phyloP scores from a whole-genome alignment of 2,113 vertebrate genomes.

The Rhadina sibilatrix region DNA sequence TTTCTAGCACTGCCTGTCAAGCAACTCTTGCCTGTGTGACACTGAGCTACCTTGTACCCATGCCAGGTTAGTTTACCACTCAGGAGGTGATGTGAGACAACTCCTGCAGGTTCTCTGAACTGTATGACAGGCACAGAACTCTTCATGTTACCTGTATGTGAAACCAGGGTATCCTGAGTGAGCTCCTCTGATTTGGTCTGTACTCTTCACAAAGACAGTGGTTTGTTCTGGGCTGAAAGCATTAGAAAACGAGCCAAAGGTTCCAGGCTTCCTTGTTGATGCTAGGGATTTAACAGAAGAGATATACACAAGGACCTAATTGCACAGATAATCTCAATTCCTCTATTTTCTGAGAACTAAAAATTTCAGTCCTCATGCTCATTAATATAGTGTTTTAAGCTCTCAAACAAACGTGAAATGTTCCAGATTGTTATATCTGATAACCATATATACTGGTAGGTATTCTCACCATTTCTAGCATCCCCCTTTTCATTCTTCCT shows the following conservation, averaged over 20 bases:
- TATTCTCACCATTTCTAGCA: neutral
- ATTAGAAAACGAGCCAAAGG: neutral
- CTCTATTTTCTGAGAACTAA: neutral
- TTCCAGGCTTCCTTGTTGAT: neutral
- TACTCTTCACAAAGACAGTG: fast-evolving
- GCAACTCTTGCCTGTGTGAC: fast-evolving
- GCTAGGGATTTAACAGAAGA: neutral
- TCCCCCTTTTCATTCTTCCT: neutral
- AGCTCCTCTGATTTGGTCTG: neutral
- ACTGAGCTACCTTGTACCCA: fast-evolving
- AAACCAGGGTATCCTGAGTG: neutral
- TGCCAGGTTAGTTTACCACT: neutral
- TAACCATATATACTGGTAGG: neutral
- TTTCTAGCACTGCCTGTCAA: neutral
- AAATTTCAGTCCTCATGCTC: neutral
- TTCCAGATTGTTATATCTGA: neutral
- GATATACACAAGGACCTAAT: neutral
- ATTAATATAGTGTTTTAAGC: neutral
- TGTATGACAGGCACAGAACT: neutral
- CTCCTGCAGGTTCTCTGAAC: neutral
- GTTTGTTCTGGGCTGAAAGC: neutral
- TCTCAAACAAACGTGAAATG: neutral
- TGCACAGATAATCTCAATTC: neutral
- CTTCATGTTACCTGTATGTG: neutral
- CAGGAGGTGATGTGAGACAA: neutral